These are phyloP conservation scores for Nematostella vectensis DNA, from an alignment of 92 coral and sea anemone genomes.

Conservation along the genomic window DNA sequence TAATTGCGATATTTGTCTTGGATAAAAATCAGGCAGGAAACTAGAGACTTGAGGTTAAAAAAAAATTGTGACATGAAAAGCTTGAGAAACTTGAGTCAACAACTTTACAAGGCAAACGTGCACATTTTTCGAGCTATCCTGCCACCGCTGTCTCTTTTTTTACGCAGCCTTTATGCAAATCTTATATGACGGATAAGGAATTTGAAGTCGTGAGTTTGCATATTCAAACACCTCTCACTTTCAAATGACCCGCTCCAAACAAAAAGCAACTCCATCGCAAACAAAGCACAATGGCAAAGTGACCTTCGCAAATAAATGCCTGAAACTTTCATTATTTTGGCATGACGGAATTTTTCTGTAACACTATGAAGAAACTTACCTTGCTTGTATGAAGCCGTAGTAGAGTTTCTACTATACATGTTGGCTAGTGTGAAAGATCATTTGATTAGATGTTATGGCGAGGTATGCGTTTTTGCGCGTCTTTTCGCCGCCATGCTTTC, in stretches of 20 bases:
- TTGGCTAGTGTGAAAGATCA: no score
- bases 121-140: no score
- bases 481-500: not conserved
- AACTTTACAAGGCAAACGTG: no score
- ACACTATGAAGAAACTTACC: not conserved
- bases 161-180: not conserved
- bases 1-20: no score
- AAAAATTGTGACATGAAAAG: no score
- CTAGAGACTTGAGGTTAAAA: no score
- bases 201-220: conserved; percentile 21
- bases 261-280: conserved; percentile 14
- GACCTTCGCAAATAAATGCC: not conserved
- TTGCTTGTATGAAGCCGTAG: not conserved
- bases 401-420: not conserved
- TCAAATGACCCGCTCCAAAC: conserved; percentile 61
- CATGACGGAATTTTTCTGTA: no score
- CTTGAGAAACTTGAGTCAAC: no score
- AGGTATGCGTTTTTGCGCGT: no score
- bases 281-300: conserved; percentile 1
- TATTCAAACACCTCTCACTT: conserved; percentile 28
- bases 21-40: no score
- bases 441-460: no score
- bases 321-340: no score
- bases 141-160: not conserved
- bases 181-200: conserved; percentile 6